Base-by-base conservation (phyloP, 92 coral and sea anemone genomes). In the Epizoanthus rinbou region DNA sequence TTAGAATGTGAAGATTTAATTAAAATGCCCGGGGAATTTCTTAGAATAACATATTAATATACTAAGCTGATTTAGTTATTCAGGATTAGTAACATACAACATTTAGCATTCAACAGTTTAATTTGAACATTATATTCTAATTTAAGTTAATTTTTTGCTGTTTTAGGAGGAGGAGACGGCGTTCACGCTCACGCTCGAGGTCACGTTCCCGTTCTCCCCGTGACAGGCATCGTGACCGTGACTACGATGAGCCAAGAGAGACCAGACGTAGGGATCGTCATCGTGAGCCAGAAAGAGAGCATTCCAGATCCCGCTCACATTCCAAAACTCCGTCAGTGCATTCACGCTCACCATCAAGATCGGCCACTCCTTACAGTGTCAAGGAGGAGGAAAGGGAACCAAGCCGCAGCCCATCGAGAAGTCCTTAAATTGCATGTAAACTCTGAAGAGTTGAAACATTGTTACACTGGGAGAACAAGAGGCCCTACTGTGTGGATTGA, bases 261-360 rank as follows among this genome's bases (percentile, higher is more conserved):
- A 78, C 8, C 69, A 60, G 31, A 21, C 82, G 72, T 8, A 62
- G 72, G 62, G 82, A 78, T 59, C 82, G 82, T 25, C 82, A 78
- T 57, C 63, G 82, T 22, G 82, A 78, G 35, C 82, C 69, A 62
- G 82, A 78, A 62, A 78, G 82, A 78, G 94, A 87, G 43, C 86
- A 86, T 64, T 89, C 98, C 18, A 75, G 88, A 35, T 92, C 98
- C 10, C 91, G 79, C 1, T 89, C 98, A 3, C 87, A 84, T 28
- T 85, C 94, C 47, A 78, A 78, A 78, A 41, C 82, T 22, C 82
- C 82, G 1, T 78, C 82, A 70, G 89, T 50, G 85, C 94, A 9
- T 82, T 64, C 37, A n/a, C 91, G 54, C 52, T 87, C 60, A 87
- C 80, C 24, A 73, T 80, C 74, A 54, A 76, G 67, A 21, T 66